Evolutionary conservation across 1,140 invertebrate genomes (phyloP), one percentile per base, ranked within the genome.

Genomic region (Drosophila equinoxialis): DNA sequence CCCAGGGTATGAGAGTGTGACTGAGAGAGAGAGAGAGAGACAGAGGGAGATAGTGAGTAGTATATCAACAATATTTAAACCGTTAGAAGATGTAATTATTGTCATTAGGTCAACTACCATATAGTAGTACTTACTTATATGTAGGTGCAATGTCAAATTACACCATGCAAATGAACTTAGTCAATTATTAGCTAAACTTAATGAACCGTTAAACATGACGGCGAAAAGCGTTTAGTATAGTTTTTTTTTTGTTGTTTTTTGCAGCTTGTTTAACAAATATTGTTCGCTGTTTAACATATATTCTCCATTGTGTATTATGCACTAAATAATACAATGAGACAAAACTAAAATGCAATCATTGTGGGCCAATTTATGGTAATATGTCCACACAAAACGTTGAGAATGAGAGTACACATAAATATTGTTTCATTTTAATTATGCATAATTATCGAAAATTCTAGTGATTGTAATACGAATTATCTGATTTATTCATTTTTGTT

Each of bases 221-320:
- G 17, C 8, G 6, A 51, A 23, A 61, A 42, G 30, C 30, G 54
- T 60, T 62, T 57, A 42, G 60, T 81, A 30, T 30, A 30, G 30
- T 30, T 30, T 30, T 30, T 30, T 30, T 30, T 84, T 84, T 77
- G 84, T 77, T 10, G 0, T 84, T 77, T 77, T 79, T 83, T 83
- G 64, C 64, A 59, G 10, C 77, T 59, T 87, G 79, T 86, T 71
- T 57, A 57, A 59, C 64, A 65, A 70, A 77, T 51, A 51, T 73
- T 81, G 71, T 74, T 73, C 70, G 33, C 66, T 81, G 74, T 81
- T 68, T 74, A 78, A 74, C 79, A 71, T 63, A 69, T 63, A 71
- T 58, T 58, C 23, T 13, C 41, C 37, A 62, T 42, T 71, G 20
- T 51, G 35, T 74, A 61, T 55, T 61, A 45, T 71, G 48, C 58